Evolutionary conservation across 1,140 invertebrate genomes (phyloP).

Genomic region (Ceratina australensis): DNA sequence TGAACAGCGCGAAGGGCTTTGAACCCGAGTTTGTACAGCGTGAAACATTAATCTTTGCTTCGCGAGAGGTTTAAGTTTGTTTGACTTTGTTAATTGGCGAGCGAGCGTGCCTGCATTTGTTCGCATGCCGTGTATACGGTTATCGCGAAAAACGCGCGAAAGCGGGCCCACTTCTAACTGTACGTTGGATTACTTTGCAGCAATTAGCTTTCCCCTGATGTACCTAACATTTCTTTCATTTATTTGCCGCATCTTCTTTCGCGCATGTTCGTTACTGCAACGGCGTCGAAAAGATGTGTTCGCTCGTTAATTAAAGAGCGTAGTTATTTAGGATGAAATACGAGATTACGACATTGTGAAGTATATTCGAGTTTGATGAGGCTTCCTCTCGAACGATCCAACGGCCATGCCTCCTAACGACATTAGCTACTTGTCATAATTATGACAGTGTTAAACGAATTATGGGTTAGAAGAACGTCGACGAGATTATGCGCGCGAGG

Average conservation of each 20-base stretch:
- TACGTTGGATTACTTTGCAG: background rate
- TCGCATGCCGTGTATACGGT: background rate
- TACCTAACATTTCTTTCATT: background rate
- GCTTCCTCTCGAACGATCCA: background rate
- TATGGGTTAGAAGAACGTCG: background rate
- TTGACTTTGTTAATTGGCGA: slow-evolving; percentile 30
- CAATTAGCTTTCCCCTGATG: background rate
- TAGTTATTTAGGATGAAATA: background rate
- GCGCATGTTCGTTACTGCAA: background rate
- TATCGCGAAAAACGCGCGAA: background rate
- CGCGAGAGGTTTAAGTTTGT: background rate
- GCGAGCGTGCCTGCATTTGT: background rate
- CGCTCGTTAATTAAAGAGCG: background rate
- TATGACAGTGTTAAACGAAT: slow-evolving; percentile 17
- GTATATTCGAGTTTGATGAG: slow-evolving; percentile 8
- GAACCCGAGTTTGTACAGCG: background rate
- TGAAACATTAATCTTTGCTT: slow-evolving; percentile 23
- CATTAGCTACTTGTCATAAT: slow-evolving; percentile 25
- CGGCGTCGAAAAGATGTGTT: background rate
- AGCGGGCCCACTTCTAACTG: too few relatives aligned
- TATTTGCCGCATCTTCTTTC: background rate
- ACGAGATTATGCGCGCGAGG: background rate
- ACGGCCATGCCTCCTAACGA: slow-evolving; percentile 5
- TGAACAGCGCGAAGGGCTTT: background rate
- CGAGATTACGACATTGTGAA: slow-evolving; percentile 1